A percentile compares a stretch with the other conserved stretches of the same genome.
These are phyloP conservation scores for Ephestia elutella DNA, from an alignment of 1,140 invertebrate genomes.

Conservation along the genomic window DNA sequence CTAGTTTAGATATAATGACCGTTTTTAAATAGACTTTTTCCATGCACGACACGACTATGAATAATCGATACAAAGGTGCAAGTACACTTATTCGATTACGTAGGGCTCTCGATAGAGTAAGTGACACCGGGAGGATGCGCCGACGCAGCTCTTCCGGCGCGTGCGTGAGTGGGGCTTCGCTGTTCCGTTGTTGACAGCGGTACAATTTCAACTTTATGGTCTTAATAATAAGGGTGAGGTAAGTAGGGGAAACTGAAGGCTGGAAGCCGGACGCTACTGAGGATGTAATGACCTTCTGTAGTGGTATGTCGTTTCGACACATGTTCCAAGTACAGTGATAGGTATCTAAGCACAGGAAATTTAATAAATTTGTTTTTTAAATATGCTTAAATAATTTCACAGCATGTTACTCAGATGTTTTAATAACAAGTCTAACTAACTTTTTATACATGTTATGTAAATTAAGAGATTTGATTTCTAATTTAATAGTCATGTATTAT, in stretches of 20 bases:
- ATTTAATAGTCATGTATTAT: no score
- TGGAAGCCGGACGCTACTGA: conserved; percentile 21
- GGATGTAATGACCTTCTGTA: conserved; percentile 16
- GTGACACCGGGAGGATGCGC: conserved; percentile 56
- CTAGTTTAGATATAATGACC: no score
- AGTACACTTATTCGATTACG: conserved; percentile 44
- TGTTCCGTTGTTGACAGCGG: conserved; percentile 37
- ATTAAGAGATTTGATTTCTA: no score
- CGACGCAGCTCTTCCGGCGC: conserved; percentile 59
- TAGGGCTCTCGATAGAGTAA: conserved; percentile 19
- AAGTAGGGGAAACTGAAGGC: neutral
- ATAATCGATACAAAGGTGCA: conserved; percentile 38
- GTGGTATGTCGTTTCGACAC: neutral
- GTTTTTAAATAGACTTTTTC: no score
- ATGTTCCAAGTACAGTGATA: neutral
- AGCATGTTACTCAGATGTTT: no score
- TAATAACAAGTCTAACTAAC: no score
- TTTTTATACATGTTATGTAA: no score
- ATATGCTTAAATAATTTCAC: no score
- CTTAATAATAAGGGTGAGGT: neutral
- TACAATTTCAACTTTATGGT: neutral
- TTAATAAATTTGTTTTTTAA: neutral
- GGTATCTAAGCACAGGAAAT: neutral
- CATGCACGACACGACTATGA: neutral
- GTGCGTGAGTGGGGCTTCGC: conserved; percentile 65